Conservation (phyloP, 2,888 invertebrate genomes). For the Eilema sororculum region DNA sequence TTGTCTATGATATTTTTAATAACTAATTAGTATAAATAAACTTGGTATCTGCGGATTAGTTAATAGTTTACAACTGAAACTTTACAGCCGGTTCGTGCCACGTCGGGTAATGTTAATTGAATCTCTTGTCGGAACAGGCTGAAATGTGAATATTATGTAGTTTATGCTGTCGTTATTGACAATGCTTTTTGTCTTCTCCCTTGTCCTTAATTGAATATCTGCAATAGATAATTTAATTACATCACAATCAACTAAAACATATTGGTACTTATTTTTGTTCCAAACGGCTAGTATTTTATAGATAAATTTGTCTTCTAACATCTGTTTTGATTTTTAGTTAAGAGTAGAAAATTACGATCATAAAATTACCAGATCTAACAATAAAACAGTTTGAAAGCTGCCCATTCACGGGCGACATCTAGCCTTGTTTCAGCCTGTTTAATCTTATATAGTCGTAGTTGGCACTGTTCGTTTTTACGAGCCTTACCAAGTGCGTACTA, state of each 20-base stretch:
- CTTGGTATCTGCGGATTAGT: no score
- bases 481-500: slow-evolving; percentile 70
- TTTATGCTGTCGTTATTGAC: no score
- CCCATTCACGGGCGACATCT: slow-evolving; percentile 31
- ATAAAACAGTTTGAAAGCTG: slow-evolving; percentile 5
- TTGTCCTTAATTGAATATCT: neutral
- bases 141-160: no score
- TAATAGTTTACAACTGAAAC: no score
- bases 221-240: neutral
- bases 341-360: neutral
- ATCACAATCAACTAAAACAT: neutral
- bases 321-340: neutral
- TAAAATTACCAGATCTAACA: neutral
- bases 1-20: no score
- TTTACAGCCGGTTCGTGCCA: no score
- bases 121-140: no score
- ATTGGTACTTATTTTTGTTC: neutral
- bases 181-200: no score
- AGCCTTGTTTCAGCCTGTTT: slow-evolving; percentile 41
- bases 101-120: no score
- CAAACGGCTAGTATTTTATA: no score
- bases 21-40: no score
- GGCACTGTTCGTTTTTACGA: slow-evolving; percentile 59
- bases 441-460: slow-evolving; percentile 43
- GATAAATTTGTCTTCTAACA: neutral